These are phyloP conservation scores for Pseudorasbora parva DNA, from an alignment of 2,113 vertebrate genomes.

Conservation along the genomic window DNA sequence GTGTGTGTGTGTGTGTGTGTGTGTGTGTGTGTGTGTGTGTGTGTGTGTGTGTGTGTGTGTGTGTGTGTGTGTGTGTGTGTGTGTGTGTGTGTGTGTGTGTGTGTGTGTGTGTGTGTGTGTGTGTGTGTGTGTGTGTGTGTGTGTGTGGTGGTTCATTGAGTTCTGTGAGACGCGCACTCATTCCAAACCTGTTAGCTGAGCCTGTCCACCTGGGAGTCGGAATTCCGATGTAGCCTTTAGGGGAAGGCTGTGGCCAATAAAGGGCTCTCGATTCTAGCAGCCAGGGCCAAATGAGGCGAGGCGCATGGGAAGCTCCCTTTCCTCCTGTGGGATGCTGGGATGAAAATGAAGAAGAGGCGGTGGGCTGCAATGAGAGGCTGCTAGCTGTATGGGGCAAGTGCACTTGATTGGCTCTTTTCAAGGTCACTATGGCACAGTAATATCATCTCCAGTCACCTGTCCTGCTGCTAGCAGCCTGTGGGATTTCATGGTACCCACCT, in stretches of 20 bases:
- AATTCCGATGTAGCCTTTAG: conserved; percentile 56
- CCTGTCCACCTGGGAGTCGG: conserved; percentile 49
- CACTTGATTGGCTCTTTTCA: conserved; percentile 74
- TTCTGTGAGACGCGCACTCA: conserved; percentile 46
- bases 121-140: too few species aligned
- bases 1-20: too few species aligned
- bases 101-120: too few species aligned
- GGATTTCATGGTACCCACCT: conserved; percentile 42
- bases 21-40: too few species aligned
- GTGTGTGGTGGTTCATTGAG: background rate
- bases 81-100: too few species aligned
- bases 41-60: too few species aligned
- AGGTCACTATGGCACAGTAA: conserved; percentile 69
- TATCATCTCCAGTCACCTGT: conserved; percentile 63
- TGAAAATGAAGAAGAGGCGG: conserved; percentile 47
- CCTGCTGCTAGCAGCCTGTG: conserved; percentile 33
- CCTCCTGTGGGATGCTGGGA: conserved; percentile 50
- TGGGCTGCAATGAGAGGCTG: conserved; percentile 40
- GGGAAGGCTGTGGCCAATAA: conserved; percentile 57
- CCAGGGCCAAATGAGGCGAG: conserved; percentile 73
- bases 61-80: too few species aligned
- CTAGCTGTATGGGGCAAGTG: conserved; percentile 54
- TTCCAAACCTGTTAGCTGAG: conserved; percentile 60
- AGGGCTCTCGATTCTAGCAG: conserved; percentile 67
- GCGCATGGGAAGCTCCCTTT: conserved; percentile 63